These are phyloP conservation scores for Dasyurus viverrinus DNA, from an alignment of 2,113 vertebrate species.

Conservation along the genomic window DNA sequence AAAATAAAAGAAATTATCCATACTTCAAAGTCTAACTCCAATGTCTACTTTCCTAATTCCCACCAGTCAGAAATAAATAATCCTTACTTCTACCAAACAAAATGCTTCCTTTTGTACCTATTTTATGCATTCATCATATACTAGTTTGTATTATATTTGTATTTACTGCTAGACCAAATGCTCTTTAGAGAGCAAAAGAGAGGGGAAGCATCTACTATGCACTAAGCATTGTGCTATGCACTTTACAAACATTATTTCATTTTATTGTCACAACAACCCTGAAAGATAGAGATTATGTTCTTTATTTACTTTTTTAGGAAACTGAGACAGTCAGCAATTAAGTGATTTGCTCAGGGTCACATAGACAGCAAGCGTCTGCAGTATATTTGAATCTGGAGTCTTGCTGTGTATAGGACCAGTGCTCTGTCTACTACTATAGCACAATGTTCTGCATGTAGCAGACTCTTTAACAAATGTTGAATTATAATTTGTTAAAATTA, in stretches of 20 bases:
- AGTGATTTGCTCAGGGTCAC: background rate
- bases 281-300: background rate
- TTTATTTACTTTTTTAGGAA: background rate
- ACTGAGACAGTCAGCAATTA: background rate
- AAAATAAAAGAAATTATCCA: background rate
- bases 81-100: background rate
- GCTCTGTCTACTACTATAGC: background rate
- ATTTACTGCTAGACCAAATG: background rate
- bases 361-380: background rate
- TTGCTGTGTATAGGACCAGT: background rate
- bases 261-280: background rate
- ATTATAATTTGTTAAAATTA: background rate
- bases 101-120: background rate
- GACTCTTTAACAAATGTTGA: background rate
- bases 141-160: background rate
- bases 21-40: background rate
- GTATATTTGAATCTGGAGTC: background rate
- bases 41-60: background rate
- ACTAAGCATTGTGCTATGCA: background rate
- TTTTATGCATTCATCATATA: background rate
- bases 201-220: background rate
- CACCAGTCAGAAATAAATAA: background rate
- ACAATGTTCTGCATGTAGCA: background rate
- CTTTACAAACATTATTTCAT: background rate
- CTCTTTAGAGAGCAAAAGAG: background rate